Percentiles rank a stretch among this genome's conserved stretches.
Evolutionary conservation across 92 coral and sea anemone genomes (phyloP).

Genomic region (Paramuricea clavata): DNA sequence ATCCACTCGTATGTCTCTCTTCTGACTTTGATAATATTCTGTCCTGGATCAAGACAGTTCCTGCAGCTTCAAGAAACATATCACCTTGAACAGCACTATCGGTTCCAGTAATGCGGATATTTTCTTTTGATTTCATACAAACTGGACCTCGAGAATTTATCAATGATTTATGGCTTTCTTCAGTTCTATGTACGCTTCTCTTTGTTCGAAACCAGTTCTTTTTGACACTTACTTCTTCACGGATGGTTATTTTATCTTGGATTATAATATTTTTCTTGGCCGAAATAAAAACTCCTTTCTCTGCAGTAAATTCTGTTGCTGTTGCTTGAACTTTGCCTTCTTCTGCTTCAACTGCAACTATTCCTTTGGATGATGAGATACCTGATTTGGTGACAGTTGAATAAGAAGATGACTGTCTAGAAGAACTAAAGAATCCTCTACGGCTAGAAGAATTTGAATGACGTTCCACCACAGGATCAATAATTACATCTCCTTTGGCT

Average conservation of each 20-base stretch:
- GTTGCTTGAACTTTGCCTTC: slow-evolving; percentile 63
- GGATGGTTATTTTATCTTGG: slow-evolving; percentile 67
- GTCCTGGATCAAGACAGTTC: slow-evolving; percentile 58
- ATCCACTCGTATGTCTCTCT: slow-evolving; percentile 59
- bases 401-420: slow-evolving; percentile 47
- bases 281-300: slow-evolving; percentile 53
- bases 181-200: slow-evolving; percentile 42
- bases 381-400: slow-evolving; percentile 56
- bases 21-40: slow-evolving; percentile 61
- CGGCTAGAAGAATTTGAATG: slow-evolving; percentile 53
- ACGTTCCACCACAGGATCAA: slow-evolving; percentile 53
- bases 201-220: slow-evolving; percentile 61
- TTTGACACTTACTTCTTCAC: slow-evolving; percentile 59
- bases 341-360: slow-evolving; percentile 55
- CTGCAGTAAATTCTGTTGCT: slow-evolving; percentile 64
- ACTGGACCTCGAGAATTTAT: slow-evolving; percentile 65
- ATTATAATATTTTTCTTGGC: slow-evolving; percentile 62
- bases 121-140: slow-evolving; percentile 43
- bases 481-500: slow-evolving; percentile 61
- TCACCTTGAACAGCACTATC: slow-evolving; percentile 51
- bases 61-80: slow-evolving; percentile 60
- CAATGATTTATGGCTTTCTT: slow-evolving; percentile 62
- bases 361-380: slow-evolving; percentile 56
- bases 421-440: slow-evolving; percentile 63
- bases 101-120: slow-evolving; percentile 61